These are phyloP conservation scores for Dicrurus megarhynchus DNA, from an alignment of 2,113 vertebrate species.

Conservation along the genomic window DNA sequence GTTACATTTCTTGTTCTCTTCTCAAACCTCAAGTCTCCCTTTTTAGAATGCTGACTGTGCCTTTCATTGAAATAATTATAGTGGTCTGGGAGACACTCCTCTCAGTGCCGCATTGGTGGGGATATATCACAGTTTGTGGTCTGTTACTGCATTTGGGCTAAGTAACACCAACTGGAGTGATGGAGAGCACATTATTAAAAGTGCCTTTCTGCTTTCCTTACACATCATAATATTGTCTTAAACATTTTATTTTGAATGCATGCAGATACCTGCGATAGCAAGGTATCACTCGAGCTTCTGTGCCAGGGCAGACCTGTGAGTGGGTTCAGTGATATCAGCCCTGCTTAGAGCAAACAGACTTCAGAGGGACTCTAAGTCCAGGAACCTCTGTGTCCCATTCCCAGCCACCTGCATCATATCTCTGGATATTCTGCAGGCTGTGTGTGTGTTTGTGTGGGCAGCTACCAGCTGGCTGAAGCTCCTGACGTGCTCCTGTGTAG, in stretches of 20 bases:
- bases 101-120: not conserved
- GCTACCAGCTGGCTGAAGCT: not conserved
- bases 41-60: not conserved
- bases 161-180: not conserved
- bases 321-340: not conserved
- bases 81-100: not conserved
- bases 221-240: not conserved
- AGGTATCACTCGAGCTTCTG: not conserved
- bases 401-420: not conserved
- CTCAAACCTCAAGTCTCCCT: not conserved
- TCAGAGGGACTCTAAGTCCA: not conserved
- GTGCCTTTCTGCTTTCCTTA: not conserved
- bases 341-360: not conserved
- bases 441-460: not conserved
- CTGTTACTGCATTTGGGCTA: not conserved
- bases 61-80: not conserved
- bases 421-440: not conserved
- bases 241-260: not conserved
- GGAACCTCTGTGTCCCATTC: not conserved
- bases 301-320: not conserved
- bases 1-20: not conserved
- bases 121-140: not conserved
- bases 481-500: accelerated
- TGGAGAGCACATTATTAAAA: not conserved
- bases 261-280: not conserved